phyloP scores from a whole-genome alignment of 2,113 vertebrate species.

The Microcebus murinus region DNA sequence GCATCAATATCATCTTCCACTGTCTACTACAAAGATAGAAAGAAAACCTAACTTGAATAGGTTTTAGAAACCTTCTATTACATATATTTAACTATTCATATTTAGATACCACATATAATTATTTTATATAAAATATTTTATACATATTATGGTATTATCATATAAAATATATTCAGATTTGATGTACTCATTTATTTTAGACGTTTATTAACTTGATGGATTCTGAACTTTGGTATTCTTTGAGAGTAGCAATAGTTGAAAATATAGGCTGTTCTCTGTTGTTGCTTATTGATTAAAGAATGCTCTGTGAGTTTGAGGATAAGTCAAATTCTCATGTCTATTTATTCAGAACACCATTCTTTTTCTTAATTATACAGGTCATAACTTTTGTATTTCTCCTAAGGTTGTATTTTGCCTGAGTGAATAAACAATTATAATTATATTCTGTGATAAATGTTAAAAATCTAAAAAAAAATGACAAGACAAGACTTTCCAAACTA shows the following conservation, averaged over 20 bases:
- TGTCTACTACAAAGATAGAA: neutral
- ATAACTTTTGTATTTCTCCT: slow-evolving; percentile 38
- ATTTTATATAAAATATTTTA: neutral
- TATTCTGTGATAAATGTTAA: slow-evolving; percentile 28
- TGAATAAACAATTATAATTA: slow-evolving; percentile 53
- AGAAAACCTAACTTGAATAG: neutral
- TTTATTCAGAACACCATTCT: slow-evolving; percentile 18
- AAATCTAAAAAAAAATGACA: neutral
- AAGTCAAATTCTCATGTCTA: neutral
- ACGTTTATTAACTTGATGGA: neutral
- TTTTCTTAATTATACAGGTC: slow-evolving; percentile 18
- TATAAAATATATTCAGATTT: neutral
- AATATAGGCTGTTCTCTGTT: neutral
- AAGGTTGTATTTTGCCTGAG: neutral
- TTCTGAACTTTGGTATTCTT: neutral
- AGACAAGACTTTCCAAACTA: neutral
- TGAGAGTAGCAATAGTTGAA: neutral
- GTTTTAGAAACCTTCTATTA: neutral
- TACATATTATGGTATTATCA: neutral
- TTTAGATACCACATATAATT: no score
- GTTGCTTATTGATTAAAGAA: neutral
- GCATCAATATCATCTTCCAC: neutral
- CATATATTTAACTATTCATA: neutral
- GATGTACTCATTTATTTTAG: neutral
- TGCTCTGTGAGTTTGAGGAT: neutral